A percentile compares a stretch with the other conserved stretches of the same genome.
Conservation (phyloP, 2,888 invertebrate genomes). For the Listrodromus nycthemerus region DNA sequence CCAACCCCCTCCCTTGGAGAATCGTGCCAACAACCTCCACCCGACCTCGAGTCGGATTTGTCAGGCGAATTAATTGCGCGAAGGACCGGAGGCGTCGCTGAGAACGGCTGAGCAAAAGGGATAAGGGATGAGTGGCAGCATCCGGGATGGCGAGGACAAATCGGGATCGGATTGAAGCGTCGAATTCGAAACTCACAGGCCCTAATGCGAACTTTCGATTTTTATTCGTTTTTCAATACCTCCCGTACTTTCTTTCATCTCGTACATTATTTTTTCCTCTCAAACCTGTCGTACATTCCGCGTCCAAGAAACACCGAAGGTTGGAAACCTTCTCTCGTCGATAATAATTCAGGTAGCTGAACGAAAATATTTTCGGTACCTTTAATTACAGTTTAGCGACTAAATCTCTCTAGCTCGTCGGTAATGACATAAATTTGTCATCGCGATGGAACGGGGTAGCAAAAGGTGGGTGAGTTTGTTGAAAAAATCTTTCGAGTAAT, state of each 20-base stretch:
- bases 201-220: conserved; percentile 23
- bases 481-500: conserved; percentile 80
- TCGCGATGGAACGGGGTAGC: conserved; percentile 17
- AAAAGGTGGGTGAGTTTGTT: conserved; percentile 48
- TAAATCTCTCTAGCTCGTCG: conserved; percentile 25
- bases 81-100: conserved; percentile 57
- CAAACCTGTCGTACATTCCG: background rate
- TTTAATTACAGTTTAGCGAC: conserved; percentile 55
- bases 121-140: conserved; percentile 33
- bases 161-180: conserved; percentile 62
- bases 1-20: conserved; percentile 33
- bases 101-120: conserved; percentile 28
- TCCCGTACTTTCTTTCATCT: background rate
- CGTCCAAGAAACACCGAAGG: conserved; percentile 41
- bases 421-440: conserved; percentile 70
- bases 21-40: conserved; percentile 60
- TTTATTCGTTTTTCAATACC: background rate
- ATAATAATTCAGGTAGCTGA: conserved; percentile 55
- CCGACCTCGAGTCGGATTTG: conserved; percentile 61
- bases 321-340: conserved; percentile 49
- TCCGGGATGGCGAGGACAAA: conserved; percentile 53
- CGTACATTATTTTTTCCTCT: background rate
- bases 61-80: conserved; percentile 68
- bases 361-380: conserved; percentile 65
- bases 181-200: conserved; percentile 50